phyloP scores from a whole-genome alignment of 2,888 invertebrate species.

The Macrophya annulata region DNA sequence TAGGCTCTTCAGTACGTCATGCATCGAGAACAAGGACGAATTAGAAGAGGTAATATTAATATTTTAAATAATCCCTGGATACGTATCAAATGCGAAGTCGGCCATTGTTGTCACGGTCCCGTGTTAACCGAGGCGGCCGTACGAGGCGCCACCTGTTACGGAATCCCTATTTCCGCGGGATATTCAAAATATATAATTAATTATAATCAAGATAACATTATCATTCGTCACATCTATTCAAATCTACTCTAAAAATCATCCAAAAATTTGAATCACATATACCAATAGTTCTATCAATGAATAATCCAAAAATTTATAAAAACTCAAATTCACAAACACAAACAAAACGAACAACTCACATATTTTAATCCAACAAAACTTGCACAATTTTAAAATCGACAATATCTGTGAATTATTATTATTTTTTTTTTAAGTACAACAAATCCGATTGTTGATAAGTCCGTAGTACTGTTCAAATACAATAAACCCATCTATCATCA shows the following conservation, averaged over 20 bases:
- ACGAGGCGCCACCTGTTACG: constrained; percentile 80
- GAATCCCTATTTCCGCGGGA: constrained; percentile 72
- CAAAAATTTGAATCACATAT: not conserved
- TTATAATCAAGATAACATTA: not conserved
- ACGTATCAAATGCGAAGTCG: constrained; percentile 75
- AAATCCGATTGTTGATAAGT: not conserved
- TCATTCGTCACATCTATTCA: not conserved
- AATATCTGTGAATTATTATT: not conserved
- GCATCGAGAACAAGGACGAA: constrained; percentile 94
- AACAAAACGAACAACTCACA: too few relatives aligned
- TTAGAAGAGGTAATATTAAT: constrained; percentile 90
- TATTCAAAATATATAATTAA: constrained; percentile 6
- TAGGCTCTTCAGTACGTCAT: constrained; percentile 90
- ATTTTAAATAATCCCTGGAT: constrained; percentile 75
- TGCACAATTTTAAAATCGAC: not conserved
- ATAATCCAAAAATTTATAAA: too few relatives aligned
- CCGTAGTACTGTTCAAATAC: not conserved
- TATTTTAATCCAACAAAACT: too few relatives aligned
- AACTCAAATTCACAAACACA: too few relatives aligned
- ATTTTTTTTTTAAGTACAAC: not conserved
- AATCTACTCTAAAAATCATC: not conserved
- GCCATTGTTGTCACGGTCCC: constrained; percentile 81
- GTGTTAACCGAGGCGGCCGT: constrained; percentile 80
- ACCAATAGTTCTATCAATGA: too few relatives aligned
- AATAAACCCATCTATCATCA: constrained; percentile 7